Conservation (phyloP, 2,113 vertebrate species). For the Mirza zaza region DNA sequence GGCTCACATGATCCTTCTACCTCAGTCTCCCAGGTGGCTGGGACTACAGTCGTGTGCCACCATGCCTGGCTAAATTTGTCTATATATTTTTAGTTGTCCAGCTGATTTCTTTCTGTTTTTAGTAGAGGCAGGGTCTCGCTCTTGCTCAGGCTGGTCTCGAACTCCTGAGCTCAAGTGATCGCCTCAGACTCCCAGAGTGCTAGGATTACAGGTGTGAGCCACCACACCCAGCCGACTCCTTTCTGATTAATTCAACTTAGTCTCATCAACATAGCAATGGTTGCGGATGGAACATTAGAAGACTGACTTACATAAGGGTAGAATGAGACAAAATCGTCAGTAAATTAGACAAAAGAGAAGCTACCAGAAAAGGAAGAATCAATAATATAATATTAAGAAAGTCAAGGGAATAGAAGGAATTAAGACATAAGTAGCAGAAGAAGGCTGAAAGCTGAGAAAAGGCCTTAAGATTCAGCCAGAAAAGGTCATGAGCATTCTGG, state of each 20-base stretch:
- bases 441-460: slow-evolving; percentile 46
- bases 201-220: no score
- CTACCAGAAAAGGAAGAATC: slow-evolving; percentile 34
- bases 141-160: no score
- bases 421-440: background rate
- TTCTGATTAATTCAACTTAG: slow-evolving; percentile 55
- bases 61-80: no score
- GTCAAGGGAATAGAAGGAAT: slow-evolving; percentile 31
- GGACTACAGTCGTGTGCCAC: no score
- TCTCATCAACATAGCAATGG: slow-evolving; percentile 27
- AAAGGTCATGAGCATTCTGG: slow-evolving; percentile 11
- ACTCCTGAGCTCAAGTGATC: no score
- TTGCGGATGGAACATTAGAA: background rate
- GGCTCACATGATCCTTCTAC: no score
- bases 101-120: no score
- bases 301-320: background rate
- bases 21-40: no score
- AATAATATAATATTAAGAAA: slow-evolving; percentile 42
- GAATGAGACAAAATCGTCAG: slow-evolving; percentile 38
- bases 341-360: slow-evolving; percentile 46
- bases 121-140: no score
- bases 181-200: no score
- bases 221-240: background rate
- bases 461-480: background rate
- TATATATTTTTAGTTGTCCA: no score